A percentile compares a stretch with the other conserved stretches of the same genome.
Conservation (phyloP, 1,140 invertebrate species). For the Drosophila persimilis region DNA sequence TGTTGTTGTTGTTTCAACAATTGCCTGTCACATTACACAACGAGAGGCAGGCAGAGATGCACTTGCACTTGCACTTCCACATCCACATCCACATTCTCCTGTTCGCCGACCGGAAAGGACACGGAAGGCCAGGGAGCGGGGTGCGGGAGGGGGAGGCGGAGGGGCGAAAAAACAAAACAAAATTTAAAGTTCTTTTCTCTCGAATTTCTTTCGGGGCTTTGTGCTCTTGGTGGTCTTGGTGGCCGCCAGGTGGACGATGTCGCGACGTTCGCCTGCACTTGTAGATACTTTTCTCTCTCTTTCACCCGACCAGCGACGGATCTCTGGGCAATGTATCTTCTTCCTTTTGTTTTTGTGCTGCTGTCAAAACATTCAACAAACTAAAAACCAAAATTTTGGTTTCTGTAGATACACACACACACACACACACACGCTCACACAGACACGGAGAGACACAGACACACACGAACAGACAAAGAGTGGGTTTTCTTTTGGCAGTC, state of each 20-base stretch:
- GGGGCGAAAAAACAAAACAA: too few relatives aligned
- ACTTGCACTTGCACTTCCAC: neutral
- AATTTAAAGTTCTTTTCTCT: too few relatives aligned
- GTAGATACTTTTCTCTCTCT: slow-evolving; percentile 46
- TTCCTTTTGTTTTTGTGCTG: slow-evolving; percentile 19
- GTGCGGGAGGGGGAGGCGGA: too few relatives aligned
- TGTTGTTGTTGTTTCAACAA: slow-evolving; percentile 13
- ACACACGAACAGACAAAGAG: slow-evolving; percentile 39
- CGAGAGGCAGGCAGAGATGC: slow-evolving; percentile 17
- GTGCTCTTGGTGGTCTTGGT: too few relatives aligned
- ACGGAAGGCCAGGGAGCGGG: neutral
- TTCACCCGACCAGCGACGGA: neutral
- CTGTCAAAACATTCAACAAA: slow-evolving; percentile 48
- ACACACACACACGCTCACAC: slow-evolving; percentile 27
- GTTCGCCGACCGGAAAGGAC: slow-evolving; percentile 5
- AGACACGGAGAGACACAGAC: slow-evolving; percentile 33
- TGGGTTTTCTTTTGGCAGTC: slow-evolving; percentile 25
- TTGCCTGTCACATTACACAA: slow-evolving; percentile 47
- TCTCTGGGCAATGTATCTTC: neutral
- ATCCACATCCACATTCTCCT: slow-evolving; percentile 29
- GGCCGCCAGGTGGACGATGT: neutral
- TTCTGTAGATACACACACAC: slow-evolving; percentile 50
- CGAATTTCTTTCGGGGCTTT: too few relatives aligned
- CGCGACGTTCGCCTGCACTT: slow-evolving; percentile 34
- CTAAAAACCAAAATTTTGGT: slow-evolving; percentile 28